These are phyloP conservation scores for Hyla sarda DNA, from an alignment of 2,113 vertebrate genomes.

Conservation along the genomic window DNA sequence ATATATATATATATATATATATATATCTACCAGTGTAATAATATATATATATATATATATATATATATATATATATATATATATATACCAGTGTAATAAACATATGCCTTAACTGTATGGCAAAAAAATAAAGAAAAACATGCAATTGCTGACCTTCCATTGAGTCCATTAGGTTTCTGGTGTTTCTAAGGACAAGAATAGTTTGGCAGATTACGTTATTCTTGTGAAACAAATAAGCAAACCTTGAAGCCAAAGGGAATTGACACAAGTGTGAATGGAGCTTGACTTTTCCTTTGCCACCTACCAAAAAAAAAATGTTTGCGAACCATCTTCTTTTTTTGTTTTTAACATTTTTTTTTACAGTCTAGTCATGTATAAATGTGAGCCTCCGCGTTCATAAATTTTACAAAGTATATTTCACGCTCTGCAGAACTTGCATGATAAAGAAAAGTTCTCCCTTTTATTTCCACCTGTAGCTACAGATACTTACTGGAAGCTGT, in stretches of 20 bases:
- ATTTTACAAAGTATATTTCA: background rate
- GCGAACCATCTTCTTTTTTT: background rate
- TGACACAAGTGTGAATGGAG: background rate
- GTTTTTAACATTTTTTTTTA: slow-evolving; percentile 58
- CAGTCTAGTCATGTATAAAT: slow-evolving; percentile 42
- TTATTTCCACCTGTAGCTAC: background rate
- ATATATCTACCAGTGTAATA: too few relatives aligned
- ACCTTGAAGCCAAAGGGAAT: background rate
- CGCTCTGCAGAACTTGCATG: slow-evolving; percentile 35
- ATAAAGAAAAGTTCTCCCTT: background rate
- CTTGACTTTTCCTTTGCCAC: background rate
- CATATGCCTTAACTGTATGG: too few relatives aligned
- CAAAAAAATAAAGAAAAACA: too few relatives aligned
- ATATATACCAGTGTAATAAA: too few relatives aligned
- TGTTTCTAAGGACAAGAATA: too few relatives aligned
- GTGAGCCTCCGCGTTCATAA: background rate
- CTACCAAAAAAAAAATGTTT: background rate
- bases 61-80: too few relatives aligned
- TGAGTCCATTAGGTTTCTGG: background rate
- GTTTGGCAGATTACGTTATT: background rate
- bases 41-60: too few relatives aligned
- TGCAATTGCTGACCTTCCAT: background rate
- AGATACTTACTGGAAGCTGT: slow-evolving; percentile 67
- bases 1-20: too few relatives aligned
- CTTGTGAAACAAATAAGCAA: too few relatives aligned